phyloP scores from a whole-genome alignment of 2,888 invertebrate genomes.

The Pterostichus madidus region DNA sequence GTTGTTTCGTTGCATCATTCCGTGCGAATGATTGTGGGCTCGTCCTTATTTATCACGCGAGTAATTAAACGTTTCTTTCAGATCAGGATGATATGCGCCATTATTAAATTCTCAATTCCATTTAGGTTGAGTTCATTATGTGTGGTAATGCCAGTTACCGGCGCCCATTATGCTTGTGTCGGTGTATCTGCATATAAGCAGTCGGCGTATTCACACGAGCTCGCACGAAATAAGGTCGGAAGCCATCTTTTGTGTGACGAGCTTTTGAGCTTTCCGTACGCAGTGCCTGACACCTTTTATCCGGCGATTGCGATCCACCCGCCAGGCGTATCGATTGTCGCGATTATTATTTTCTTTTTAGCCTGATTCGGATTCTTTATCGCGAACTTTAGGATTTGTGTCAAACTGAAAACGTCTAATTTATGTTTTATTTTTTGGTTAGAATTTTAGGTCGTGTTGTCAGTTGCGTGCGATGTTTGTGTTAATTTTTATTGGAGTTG shows the following conservation, averaged over 20 bases:
- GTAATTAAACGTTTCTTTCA: slow-evolving; percentile 49
- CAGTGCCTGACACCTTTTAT: slow-evolving; percentile 64
- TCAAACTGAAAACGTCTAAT: slow-evolving; percentile 31
- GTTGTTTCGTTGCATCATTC: too few species aligned
- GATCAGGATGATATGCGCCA: slow-evolving; percentile 22
- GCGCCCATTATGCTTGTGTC: slow-evolving; percentile 18
- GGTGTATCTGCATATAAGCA: slow-evolving; percentile 52
- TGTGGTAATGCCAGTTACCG: slow-evolving; percentile 45
- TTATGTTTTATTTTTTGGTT: slow-evolving; percentile 12
- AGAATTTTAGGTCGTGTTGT: slow-evolving; percentile 15
- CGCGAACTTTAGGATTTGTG: slow-evolving; percentile 27
- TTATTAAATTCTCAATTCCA: slow-evolving; percentile 47
- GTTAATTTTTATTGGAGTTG: slow-evolving; percentile 45
- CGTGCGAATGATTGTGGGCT: not conserved
- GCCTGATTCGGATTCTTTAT: slow-evolving; percentile 35
- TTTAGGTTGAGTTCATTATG: slow-evolving; percentile 35
- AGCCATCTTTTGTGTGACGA: slow-evolving; percentile 61
- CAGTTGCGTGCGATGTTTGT: slow-evolving; percentile 44
- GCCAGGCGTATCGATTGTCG: slow-evolving; percentile 37
- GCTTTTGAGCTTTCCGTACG: slow-evolving; percentile 61
- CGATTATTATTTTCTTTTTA: slow-evolving; percentile 49
- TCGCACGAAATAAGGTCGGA: slow-evolving; percentile 59
- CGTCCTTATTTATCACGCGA: slow-evolving; percentile 24
- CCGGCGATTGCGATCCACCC: slow-evolving; percentile 39
- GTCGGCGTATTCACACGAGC: slow-evolving; percentile 38